Conservation (phyloP, 2,113 vertebrate genomes). For the Camarhynchus parvulus region DNA sequence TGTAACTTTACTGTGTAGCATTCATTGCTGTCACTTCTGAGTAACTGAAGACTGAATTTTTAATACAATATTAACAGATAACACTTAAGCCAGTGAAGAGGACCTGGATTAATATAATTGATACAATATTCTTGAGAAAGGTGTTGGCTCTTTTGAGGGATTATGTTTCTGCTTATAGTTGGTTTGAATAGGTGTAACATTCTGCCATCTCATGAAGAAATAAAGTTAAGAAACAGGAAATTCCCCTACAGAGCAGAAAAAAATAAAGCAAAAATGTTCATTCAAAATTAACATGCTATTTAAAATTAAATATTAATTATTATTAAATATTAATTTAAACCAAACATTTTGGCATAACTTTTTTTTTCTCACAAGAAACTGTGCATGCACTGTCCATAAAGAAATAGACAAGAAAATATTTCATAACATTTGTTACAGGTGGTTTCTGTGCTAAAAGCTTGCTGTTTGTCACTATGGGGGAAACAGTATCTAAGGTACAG, state of each 20-base stretch:
- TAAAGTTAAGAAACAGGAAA: neutral
- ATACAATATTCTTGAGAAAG: neutral
- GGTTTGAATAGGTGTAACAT: neutral
- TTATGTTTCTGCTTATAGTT: neutral
- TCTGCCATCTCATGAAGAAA: neutral
- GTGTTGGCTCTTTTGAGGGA: neutral
- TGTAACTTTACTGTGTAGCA: neutral
- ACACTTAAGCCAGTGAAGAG: neutral
- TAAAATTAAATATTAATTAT: neutral
- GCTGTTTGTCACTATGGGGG: neutral
- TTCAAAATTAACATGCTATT: neutral
- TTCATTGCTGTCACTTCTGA: neutral
- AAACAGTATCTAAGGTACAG: neutral
- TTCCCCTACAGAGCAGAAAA: neutral
- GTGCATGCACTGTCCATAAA: neutral
- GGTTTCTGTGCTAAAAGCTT: conserved; percentile 15
- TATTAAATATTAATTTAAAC: neutral
- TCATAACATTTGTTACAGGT: neutral
- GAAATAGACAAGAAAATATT: neutral
- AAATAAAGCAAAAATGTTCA: neutral
- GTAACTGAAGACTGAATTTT: neutral
- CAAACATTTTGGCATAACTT: neutral
- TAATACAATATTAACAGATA: neutral
- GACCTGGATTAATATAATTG: neutral
- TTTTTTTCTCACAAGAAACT: neutral